Conservation (phyloP, 2,113 vertebrate genomes). For the Alexandromys fortis region DNA sequence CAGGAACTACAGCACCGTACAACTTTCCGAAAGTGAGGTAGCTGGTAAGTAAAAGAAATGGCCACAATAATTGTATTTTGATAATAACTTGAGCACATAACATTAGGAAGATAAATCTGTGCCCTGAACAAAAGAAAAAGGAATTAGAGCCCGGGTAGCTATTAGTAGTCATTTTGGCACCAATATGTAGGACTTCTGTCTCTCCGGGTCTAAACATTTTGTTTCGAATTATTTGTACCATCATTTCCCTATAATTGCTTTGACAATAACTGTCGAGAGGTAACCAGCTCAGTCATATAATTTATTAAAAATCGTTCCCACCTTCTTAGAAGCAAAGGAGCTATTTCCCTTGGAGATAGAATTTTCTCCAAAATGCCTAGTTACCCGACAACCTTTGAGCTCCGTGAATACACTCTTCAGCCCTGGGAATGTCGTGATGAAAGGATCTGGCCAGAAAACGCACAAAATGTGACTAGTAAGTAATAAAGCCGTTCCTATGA, state of each 20-base stretch:
- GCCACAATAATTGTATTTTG: constrained; percentile 37
- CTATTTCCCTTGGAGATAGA: constrained; percentile 37
- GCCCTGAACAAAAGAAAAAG: constrained; percentile 47
- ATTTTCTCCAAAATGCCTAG: constrained; percentile 48
- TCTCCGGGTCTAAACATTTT: constrained; percentile 51
- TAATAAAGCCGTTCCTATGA: constrained; percentile 62
- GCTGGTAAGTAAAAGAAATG: constrained; percentile 38
- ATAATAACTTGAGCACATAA: constrained; percentile 34
- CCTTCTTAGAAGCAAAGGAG: constrained; percentile 62
- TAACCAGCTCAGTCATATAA: not conserved
- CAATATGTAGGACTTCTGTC: constrained; percentile 35
- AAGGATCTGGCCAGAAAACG: constrained; percentile 50
- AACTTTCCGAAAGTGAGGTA: constrained; percentile 9
- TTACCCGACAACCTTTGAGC: constrained; percentile 52
- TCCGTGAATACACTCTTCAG: not conserved
- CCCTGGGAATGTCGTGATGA: constrained; percentile 58
- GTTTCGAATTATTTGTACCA: not conserved
- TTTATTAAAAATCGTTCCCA: constrained; percentile 39
- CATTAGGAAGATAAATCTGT: constrained; percentile 24
- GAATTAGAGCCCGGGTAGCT: constrained; percentile 3
- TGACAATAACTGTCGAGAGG: constrained; percentile 30
- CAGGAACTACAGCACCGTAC: not conserved
- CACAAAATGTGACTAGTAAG: constrained; percentile 39
- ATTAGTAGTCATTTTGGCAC: constrained; percentile 38
- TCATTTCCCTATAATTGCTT: not conserved